phyloP scores from a whole-genome alignment of 1,140 invertebrate genomes.

The Neuroterus valhalla region DNA sequence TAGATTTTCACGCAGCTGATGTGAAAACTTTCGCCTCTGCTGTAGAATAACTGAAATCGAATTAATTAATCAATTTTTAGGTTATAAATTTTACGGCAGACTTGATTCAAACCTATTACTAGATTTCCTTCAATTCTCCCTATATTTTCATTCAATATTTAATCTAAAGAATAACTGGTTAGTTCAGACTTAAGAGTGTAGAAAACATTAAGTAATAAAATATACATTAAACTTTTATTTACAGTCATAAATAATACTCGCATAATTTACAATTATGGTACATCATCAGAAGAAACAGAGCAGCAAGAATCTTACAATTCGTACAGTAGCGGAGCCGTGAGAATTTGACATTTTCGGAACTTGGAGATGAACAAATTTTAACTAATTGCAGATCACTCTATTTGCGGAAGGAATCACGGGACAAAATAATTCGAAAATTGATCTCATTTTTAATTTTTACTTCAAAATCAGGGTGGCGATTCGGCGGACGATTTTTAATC shows the following conservation, averaged over 20 bases:
- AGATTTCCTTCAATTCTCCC: no score
- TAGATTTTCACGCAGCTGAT: slow-evolving; percentile 6
- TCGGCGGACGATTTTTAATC: no score
- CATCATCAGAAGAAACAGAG: not conserved
- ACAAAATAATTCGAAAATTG: no score
- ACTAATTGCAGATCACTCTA: not conserved
- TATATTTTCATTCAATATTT: not conserved
- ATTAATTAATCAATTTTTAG: not conserved
- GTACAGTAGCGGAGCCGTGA: not conserved
- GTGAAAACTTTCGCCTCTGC: slow-evolving; percentile 5
- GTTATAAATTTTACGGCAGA: no score
- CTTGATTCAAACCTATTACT: no score
- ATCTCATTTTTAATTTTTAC: no score
- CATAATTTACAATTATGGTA: slow-evolving; percentile 11
- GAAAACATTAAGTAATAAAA: not conserved
- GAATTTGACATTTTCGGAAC: not conserved
- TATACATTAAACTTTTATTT: slow-evolving; percentile 10
- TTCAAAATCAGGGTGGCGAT: no score
- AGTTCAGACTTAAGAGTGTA: not conserved
- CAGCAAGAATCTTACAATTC: not conserved
- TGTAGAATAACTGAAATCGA: not conserved
- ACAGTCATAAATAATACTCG: not conserved
- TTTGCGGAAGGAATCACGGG: not conserved
- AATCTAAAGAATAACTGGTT: not conserved
- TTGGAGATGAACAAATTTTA: not conserved